These are phyloP conservation scores for Nebria brevicollis DNA, from an alignment of 2,888 invertebrate species.

Conservation along the genomic window DNA sequence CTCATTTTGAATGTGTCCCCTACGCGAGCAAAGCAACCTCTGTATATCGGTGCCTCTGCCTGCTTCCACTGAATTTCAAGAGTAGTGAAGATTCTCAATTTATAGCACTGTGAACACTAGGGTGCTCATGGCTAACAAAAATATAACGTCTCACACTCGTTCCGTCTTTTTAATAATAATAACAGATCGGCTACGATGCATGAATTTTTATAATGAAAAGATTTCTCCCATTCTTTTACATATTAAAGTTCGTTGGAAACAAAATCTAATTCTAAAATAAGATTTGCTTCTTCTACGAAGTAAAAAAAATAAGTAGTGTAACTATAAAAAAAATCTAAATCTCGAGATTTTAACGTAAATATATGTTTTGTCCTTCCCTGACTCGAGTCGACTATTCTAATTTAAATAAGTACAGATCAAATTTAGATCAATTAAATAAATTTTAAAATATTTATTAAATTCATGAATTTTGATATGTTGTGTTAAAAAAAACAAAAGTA, in stretches of 20 bases:
- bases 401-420: too few relatives aligned
- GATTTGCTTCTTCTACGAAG: too few relatives aligned
- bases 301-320: too few relatives aligned
- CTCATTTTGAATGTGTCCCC: conserved; percentile 38
- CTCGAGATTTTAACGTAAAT: too few relatives aligned
- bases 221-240: background rate
- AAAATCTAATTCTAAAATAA: background rate
- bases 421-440: too few relatives aligned
- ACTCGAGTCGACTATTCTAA: too few relatives aligned
- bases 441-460: too few relatives aligned
- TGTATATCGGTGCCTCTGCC: conserved; percentile 12
- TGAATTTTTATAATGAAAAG: conserved; percentile 38
- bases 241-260: conserved; percentile 11
- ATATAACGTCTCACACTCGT: background rate
- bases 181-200: conserved; percentile 10
- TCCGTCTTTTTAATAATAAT: conserved; percentile 28
- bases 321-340: too few relatives aligned
- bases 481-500: background rate
- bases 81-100: conserved; percentile 16
- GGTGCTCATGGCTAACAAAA: background rate
- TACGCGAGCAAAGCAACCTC: background rate
- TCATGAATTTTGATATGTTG: background rate
- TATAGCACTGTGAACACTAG: conserved; percentile 9
- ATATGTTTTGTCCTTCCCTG: too few relatives aligned
- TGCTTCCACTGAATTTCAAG: conserved; percentile 4